phyloP scores from a whole-genome alignment of 2,113 vertebrate genomes.

The Pomatorhinus ruficollis region DNA sequence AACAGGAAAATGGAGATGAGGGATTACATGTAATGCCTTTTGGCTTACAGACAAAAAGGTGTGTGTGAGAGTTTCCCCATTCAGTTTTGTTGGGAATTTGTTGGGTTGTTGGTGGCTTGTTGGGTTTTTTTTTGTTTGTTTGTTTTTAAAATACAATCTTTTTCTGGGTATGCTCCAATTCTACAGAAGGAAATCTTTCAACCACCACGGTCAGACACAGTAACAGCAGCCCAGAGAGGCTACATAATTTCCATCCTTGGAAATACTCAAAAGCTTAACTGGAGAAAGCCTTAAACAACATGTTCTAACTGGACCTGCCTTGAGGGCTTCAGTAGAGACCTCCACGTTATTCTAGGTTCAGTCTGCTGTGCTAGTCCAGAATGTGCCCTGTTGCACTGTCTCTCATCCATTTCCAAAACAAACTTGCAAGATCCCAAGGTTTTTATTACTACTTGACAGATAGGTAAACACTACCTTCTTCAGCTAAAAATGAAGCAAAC shows the following conservation, averaged over 20 bases:
- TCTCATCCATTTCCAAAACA: neutral
- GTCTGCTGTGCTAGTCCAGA: neutral
- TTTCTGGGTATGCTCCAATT: neutral
- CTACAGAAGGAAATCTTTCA: neutral
- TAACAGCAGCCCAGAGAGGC: neutral
- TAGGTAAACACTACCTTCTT: neutral
- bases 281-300: neutral
- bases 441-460: neutral
- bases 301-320: neutral
- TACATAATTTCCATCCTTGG: neutral
- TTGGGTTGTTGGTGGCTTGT: neutral
- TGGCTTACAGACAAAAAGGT: neutral
- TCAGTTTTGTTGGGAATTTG: neutral
- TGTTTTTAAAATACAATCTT: neutral
- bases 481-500: neutral
- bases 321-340: neutral
- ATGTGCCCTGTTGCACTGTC: neutral
- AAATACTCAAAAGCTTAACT: neutral
- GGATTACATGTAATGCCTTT: neutral
- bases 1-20: neutral
- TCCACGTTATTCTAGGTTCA: rapidly evolving
- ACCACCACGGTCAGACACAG: neutral
- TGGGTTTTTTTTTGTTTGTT: neutral
- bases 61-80: rapidly evolving
- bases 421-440: neutral